Evolutionary conservation across 2,888 invertebrate species (phyloP).

Genomic region (Tenthredo amoena): DNA sequence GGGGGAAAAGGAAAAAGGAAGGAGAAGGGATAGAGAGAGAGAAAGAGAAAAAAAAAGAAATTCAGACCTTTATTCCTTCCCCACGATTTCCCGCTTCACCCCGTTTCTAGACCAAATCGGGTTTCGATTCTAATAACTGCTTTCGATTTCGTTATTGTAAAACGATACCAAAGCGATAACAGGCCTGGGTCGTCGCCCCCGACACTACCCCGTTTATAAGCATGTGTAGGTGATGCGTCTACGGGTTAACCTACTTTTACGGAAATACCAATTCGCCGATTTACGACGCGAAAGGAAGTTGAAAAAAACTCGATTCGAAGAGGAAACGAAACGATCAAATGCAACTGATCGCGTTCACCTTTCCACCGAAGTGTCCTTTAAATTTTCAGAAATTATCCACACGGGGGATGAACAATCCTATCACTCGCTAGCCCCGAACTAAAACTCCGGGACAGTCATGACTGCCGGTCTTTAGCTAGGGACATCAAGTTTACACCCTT

Average conservation of each 20-base stretch:
- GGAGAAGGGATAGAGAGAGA: not conserved
- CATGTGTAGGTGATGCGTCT: constrained; percentile 1
- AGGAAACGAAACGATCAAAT: not conserved
- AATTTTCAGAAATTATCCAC: constrained; percentile 2
- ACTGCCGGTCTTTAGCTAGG: constrained; percentile 12
- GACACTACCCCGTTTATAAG: not conserved
- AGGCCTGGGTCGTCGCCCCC: not conserved
- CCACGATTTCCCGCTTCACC: not conserved
- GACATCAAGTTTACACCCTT: constrained; percentile 12
- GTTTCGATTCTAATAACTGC: constrained; percentile 45
- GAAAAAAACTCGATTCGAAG: not conserved
- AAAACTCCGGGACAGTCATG: not conserved
- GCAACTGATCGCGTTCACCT: not conserved
- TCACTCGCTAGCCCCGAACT: not conserved
- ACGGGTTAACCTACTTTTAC: constrained; percentile 27
- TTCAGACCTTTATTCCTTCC: not conserved
- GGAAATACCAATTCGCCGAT: constrained; percentile 23
- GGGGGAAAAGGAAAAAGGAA: not conserved
- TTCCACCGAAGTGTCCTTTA: not conserved
- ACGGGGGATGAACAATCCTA: not conserved
- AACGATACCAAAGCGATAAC: constrained; percentile 40
- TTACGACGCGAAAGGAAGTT: not conserved
- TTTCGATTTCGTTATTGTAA: constrained; percentile 48
- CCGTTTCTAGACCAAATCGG: constrained; percentile 8
- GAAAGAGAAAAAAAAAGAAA: not conserved